phyloP scores from a whole-genome alignment of 2,888 invertebrate genomes.

The Nowickia ferox region DNA sequence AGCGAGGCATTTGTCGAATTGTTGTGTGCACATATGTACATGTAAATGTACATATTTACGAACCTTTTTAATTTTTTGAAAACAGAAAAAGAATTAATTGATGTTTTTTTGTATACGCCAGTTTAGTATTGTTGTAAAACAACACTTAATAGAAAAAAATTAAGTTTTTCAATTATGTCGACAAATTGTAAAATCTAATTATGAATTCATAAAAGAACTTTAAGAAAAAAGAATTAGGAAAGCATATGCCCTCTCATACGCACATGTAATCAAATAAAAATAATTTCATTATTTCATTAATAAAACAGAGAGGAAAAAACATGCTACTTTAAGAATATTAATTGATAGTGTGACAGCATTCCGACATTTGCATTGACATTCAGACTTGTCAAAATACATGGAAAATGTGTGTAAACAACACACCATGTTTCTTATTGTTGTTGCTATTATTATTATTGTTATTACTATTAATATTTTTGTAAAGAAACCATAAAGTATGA shows the following conservation, averaged over 20 bases:
- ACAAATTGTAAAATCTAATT: conserved; percentile 52
- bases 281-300: conserved; percentile 41
- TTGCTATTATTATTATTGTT: conserved; percentile 9
- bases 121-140: not conserved
- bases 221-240: conserved; percentile 1
- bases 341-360: conserved; percentile 48
- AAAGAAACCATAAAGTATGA: conserved; percentile 66
- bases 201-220: conserved; percentile 61
- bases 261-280: conserved; percentile 33
- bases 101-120: not conserved
- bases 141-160: conserved; percentile 17
- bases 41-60: no score
- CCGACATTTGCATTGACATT: conserved; percentile 47
- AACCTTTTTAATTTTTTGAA: no score
- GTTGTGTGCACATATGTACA: no score
- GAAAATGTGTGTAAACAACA: conserved; percentile 52
- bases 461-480: conserved; percentile 16
- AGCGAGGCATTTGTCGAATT: no score
- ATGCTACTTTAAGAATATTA: conserved; percentile 54
- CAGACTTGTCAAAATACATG: conserved; percentile 53
- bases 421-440: conserved; percentile 43
- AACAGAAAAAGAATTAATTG: not conserved
- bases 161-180: conserved; percentile 35
- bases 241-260: not conserved
- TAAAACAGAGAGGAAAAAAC: conserved; percentile 29